phyloP scores from a whole-genome alignment of 2,113 vertebrate genomes.

The Tor tambroides region DNA sequence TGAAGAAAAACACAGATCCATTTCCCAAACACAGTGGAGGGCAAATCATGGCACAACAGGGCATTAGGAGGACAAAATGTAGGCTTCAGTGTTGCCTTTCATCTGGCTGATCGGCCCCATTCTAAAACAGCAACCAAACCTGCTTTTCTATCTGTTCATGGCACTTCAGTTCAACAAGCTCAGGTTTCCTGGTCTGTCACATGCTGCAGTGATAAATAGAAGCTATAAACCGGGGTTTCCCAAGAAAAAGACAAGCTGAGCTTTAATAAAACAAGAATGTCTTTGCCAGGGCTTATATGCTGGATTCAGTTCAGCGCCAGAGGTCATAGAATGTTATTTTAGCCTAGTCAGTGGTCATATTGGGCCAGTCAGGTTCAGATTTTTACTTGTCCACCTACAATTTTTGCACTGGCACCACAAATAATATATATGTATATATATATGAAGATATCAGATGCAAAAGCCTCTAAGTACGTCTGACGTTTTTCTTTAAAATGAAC shows the following conservation, averaged over 20 bases:
- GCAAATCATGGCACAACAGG: constrained; percentile 46
- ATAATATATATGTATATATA: background rate
- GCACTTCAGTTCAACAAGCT: background rate
- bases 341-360: background rate
- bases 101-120: background rate
- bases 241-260: background rate
- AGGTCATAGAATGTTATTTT: background rate
- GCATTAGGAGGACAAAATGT: constrained; percentile 59
- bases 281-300: background rate
- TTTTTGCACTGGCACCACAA: background rate
- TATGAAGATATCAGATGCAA: too few relatives aligned
- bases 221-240: background rate
- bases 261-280: constrained; percentile 14
- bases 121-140: background rate
- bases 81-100: background rate
- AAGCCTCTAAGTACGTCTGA: too few relatives aligned
- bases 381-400: background rate
- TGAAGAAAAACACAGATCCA: constrained; percentile 71
- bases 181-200: background rate
- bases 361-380: background rate
- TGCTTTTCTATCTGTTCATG: background rate
- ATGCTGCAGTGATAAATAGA: background rate
- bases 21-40: constrained; percentile 59
- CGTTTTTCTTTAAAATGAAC: too few relatives aligned
- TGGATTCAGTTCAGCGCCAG: background rate